Conservation (phyloP, 2,888 invertebrate species). For the Eupithecia abbreviata region DNA sequence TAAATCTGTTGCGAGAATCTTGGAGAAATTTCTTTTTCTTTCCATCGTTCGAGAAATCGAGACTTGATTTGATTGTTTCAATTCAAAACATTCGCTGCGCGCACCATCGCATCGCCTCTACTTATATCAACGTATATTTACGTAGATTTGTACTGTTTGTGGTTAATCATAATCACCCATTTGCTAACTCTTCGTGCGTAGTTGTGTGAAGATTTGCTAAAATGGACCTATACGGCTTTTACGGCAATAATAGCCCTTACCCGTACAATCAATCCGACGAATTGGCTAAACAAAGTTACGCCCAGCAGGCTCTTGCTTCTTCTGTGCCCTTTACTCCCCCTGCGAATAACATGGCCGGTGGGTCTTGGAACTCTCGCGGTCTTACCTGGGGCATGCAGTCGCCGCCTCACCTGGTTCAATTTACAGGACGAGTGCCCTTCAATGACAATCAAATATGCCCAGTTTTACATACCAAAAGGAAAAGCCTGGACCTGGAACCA, state of each 20-base stretch:
- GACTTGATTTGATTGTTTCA: background rate
- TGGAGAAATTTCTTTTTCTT: background rate
- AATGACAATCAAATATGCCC: constrained; percentile 52
- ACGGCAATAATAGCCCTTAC: constrained; percentile 53
- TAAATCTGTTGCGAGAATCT: too few species aligned
- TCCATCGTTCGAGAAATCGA: background rate
- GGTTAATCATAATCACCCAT: background rate
- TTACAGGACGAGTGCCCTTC: constrained; percentile 69
- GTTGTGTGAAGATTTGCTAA: background rate
- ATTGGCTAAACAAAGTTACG: constrained; percentile 71
- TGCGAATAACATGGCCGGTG: constrained; percentile 69
- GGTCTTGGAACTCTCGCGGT: constrained; percentile 81
- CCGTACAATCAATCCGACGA: constrained; percentile 72
- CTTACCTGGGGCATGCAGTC: constrained; percentile 80
- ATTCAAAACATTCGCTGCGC: background rate
- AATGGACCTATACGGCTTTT: constrained; percentile 73
- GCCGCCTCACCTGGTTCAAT: constrained; percentile 75
- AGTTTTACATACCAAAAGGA: constrained; percentile 73
- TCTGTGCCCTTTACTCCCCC: constrained; percentile 57
- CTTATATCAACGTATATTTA: background rate
- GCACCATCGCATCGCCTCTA: background rate
- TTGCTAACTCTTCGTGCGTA: background rate
- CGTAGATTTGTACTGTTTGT: background rate
- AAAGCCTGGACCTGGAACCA: constrained; percentile 74
- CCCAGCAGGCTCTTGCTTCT: constrained; percentile 68